A percentile compares a stretch with the other conserved stretches of the same genome.
phyloP scores from a whole-genome alignment of 2,797 vertebrate genomes.

The Melanotaenia boesemani region DNA sequence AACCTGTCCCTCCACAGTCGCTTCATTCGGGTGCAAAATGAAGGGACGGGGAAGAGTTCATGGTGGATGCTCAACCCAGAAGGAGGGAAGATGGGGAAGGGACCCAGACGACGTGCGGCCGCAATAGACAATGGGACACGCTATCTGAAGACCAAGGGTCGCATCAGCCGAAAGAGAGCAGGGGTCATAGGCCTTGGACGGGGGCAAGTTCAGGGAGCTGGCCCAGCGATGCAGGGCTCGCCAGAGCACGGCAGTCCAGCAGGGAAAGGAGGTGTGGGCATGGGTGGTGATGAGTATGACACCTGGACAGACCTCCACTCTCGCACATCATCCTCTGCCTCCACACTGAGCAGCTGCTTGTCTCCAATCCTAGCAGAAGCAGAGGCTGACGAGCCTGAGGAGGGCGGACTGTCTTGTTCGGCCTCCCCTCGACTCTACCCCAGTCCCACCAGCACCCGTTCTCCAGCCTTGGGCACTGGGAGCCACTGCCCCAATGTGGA shows the following conservation, averaged over 20 bases:
- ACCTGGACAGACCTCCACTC: conserved; percentile 95
- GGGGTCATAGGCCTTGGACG: conserved; percentile 78
- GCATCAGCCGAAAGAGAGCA: conserved; percentile 90
- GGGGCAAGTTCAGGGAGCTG: conserved; percentile 82
- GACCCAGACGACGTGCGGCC: conserved; percentile 89
- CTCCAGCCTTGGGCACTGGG: conserved; percentile 88
- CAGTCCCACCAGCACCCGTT: conserved; percentile 90
- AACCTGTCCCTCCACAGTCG: conserved; percentile 97
- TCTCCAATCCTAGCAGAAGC: conserved; percentile 92
- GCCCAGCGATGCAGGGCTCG: conserved; percentile 85
- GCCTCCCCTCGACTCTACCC: conserved; percentile 93
- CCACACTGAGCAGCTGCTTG: conserved; percentile 92
- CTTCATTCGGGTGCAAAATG: conserved; percentile 96
- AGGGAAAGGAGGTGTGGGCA: conserved; percentile 87
- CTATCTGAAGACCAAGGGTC: conserved; percentile 92
- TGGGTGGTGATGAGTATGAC: conserved; percentile 91
- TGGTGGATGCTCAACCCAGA: conserved; percentile 99
- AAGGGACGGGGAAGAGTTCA: conserved; percentile 96
- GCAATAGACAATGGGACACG: conserved; percentile 94
- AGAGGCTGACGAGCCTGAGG: conserved; percentile 92
- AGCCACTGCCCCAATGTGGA: conserved; percentile 91
- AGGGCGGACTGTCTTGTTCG: conserved; percentile 86
- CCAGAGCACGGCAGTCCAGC: conserved; percentile 96
- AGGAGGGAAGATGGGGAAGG: conserved; percentile 95
- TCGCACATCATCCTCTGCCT: conserved; percentile 93